Conservation (phyloP, 2,113 vertebrate genomes). For the Myotis lucifugus region DNA sequence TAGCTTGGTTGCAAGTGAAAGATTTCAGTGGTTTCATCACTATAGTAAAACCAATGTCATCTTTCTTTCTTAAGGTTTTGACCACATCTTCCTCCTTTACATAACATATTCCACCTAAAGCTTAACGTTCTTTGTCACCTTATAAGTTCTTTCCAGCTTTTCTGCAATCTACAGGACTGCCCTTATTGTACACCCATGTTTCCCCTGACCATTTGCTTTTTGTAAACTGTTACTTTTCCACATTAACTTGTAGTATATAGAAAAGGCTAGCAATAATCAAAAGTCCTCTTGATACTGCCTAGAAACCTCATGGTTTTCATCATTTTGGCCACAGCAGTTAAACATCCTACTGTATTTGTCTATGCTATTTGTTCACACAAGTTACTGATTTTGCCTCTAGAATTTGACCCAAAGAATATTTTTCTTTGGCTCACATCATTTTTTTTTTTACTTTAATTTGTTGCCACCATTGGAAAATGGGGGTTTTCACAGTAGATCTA, state of each 20-base stretch:
- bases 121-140: constrained; percentile 49
- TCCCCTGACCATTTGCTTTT: constrained; percentile 15
- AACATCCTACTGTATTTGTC: background rate
- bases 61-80: constrained; percentile 70
- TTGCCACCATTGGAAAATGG: background rate
- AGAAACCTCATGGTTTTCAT: constrained; percentile 47
- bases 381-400: background rate
- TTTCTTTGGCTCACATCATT: background rate
- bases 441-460: constrained; percentile 36
- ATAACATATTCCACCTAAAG: constrained; percentile 36
- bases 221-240: constrained; percentile 26
- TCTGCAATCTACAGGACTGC: background rate
- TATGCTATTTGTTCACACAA: background rate
- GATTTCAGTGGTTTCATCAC: constrained; percentile 70
- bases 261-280: constrained; percentile 35
- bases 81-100: constrained; percentile 71
- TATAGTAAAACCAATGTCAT: constrained; percentile 63
- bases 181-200: background rate
- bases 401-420: background rate
- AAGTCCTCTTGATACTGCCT: constrained; percentile 29
- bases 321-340: constrained; percentile 18
- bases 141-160: constrained; percentile 6
- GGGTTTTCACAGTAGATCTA: constrained; percentile 1
- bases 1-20: constrained; percentile 74
- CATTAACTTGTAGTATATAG: constrained; percentile 27